Evolutionary conservation across 2,797 vertebrate genomes (phyloP), one percentile per base, ranked within the genome.

Genomic region (Kryptopterus vitreolus): DNA sequence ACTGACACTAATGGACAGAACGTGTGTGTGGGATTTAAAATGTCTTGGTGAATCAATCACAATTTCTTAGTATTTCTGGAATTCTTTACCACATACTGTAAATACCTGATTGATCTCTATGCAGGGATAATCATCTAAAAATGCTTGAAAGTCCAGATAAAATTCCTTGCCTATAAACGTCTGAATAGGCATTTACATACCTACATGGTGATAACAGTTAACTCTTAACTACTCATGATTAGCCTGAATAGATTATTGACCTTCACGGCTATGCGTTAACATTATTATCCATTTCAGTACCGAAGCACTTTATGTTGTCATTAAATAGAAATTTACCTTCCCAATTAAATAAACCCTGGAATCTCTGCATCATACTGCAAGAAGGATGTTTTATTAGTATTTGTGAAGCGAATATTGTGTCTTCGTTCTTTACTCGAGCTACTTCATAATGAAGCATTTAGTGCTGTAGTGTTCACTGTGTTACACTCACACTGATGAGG

Each of bases 401-500:
- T 43, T 12, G n/a, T 24, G 22, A 46, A 3, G 2, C 38, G 29
- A 0, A 53, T 71, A 18, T 33, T 13, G 22, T 33, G 29, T 11
- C 20, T 72, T 72, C n/a, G 33, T 53, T 9, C 1, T 22, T 4
- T 29, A 35, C 66, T 71, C 4, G 9, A 53, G 68, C 29, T 72
- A 0, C 16, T 10, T 43, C 0, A 3, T 20, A 22, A 46, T 11
- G 24, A 20, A 31, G 26, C 6, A 50, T 20, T 10, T 31, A 20
- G 2, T 13, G 50, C 29, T 10, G 9, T 46, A 43, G 15, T 26
- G 35, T 20, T 43, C 15, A 20, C 8, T 55, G 20, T 31, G 71
- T 22, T 13, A 75, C 5, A 89, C 89, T 89, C 86, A 92, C 85
- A n/a, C 92, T 95, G 83, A 94, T 78, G 18, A 95, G 92, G 35